Conservation (phyloP, 2,113 vertebrate genomes). For the Heptranchias perlo region DNA sequence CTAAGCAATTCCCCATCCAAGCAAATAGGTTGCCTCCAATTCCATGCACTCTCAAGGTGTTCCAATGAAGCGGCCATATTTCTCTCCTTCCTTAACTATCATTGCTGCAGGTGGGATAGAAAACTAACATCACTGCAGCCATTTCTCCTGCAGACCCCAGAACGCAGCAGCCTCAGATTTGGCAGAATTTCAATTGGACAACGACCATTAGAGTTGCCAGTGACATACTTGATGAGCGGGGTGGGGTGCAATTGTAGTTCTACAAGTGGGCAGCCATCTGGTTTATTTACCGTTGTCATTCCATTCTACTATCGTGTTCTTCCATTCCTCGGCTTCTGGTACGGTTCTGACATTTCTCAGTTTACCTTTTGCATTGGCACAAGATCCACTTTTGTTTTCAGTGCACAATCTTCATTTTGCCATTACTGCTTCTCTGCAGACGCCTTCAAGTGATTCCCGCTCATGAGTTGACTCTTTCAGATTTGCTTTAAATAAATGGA, state of each 20-base stretch:
- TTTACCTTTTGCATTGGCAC: neutral
- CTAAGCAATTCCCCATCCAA: too few species aligned
- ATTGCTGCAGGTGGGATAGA: too few species aligned
- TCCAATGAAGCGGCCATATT: neutral
- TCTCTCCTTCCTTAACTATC: neutral
- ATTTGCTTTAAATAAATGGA: neutral
- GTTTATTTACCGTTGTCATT: neutral
- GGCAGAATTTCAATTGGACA: neutral
- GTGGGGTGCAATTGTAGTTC: neutral
- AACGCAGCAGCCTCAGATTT: too few species aligned
- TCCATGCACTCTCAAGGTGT: too few species aligned
- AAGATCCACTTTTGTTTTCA: neutral
- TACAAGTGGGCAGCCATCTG: neutral
- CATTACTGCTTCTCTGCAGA: neutral
- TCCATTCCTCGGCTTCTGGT: neutral
- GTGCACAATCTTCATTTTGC: neutral
- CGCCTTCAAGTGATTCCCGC: neutral
- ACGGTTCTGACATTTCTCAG: neutral
- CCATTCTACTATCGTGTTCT: neutral
- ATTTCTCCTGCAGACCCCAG: too few species aligned
- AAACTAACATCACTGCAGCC: too few species aligned
- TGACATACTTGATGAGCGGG: neutral
- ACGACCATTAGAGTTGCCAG: neutral
- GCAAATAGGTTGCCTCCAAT: too few species aligned
- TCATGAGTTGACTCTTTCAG: neutral